Conservation (phyloP, 2,797 vertebrate genomes). For the Masticophis lateralis region DNA sequence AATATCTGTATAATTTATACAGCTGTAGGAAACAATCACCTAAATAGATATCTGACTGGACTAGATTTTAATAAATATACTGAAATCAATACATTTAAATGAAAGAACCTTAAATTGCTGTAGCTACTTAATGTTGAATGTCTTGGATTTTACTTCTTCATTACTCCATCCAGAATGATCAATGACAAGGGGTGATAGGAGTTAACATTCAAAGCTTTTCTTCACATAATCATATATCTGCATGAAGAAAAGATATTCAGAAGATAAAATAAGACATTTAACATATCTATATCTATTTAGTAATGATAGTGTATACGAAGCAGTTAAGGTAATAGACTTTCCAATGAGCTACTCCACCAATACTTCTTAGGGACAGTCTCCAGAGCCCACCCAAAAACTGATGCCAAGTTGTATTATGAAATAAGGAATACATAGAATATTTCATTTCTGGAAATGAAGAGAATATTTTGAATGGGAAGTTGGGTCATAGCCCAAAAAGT, state of each 20-base stretch:
- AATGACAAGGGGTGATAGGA: not conserved
- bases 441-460: not conserved
- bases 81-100: not conserved
- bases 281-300: not conserved
- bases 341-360: not conserved
- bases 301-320: not conserved
- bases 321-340: not conserved
- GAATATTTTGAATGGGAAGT: not conserved
- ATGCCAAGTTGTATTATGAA: not conserved
- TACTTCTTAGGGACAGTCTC: not conserved
- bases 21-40: not conserved
- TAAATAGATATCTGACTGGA: not conserved
- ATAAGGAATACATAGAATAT: not conserved
- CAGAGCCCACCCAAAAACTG: not conserved
- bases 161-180: not conserved
- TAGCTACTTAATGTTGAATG: not conserved
- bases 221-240: not conserved
- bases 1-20: not conserved
- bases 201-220: not conserved
- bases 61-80: not conserved
- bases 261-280: not conserved
- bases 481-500: not conserved
- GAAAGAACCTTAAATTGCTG: not conserved
- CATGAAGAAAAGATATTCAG: not conserved
- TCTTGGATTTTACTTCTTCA: not conserved